Conservation (phyloP, 2,797 vertebrate species). For the Etheostoma nigrum region DNA sequence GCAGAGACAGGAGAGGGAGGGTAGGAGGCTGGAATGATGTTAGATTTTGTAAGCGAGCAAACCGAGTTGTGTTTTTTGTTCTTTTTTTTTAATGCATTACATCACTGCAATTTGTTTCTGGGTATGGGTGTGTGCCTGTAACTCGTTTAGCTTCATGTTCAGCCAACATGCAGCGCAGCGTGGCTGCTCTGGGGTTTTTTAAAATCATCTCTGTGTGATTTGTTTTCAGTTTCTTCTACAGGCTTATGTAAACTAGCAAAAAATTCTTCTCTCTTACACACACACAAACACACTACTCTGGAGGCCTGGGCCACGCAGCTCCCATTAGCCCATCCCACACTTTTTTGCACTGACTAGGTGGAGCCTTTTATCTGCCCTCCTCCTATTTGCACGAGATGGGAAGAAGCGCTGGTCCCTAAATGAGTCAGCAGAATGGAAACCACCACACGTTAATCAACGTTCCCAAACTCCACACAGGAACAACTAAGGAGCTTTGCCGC, state of each 20-base stretch:
- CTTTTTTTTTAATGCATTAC: slow-evolving; percentile 63
- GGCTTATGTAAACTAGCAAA: slow-evolving; percentile 37
- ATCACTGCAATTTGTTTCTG: slow-evolving; percentile 64
- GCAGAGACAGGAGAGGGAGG: slow-evolving; percentile 58
- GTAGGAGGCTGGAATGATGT: slow-evolving; percentile 68
- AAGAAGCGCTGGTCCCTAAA: slow-evolving; percentile 64
- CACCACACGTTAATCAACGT: slow-evolving; percentile 72
- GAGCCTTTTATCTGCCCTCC: slow-evolving; percentile 65
- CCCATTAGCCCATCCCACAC: slow-evolving; percentile 73
- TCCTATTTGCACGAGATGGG: slow-evolving; percentile 69
- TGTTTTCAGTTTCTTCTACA: slow-evolving; percentile 42
- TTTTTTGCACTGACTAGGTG: slow-evolving; percentile 65
- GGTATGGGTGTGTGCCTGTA: slow-evolving; percentile 43
- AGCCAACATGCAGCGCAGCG: slow-evolving; percentile 31
- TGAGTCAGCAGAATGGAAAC: slow-evolving; percentile 80
- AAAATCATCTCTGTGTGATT: slow-evolving; percentile 21
- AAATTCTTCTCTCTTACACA: slow-evolving; percentile 21
- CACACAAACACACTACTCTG: slow-evolving; percentile 8
- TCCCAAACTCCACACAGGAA: slow-evolving; percentile 59
- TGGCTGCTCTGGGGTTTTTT: slow-evolving; percentile 14
- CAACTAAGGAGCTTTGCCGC: slow-evolving; percentile 57
- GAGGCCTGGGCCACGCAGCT: slow-evolving; percentile 37
- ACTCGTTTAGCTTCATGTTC: slow-evolving; percentile 45
- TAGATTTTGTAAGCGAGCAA: slow-evolving; percentile 69
- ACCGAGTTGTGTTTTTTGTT: slow-evolving; percentile 45